A percentile compares a stretch with the other conserved stretches of the same genome.
phyloP scores from a whole-genome alignment of 2,888 invertebrate genomes.

The Troilus luridus region DNA sequence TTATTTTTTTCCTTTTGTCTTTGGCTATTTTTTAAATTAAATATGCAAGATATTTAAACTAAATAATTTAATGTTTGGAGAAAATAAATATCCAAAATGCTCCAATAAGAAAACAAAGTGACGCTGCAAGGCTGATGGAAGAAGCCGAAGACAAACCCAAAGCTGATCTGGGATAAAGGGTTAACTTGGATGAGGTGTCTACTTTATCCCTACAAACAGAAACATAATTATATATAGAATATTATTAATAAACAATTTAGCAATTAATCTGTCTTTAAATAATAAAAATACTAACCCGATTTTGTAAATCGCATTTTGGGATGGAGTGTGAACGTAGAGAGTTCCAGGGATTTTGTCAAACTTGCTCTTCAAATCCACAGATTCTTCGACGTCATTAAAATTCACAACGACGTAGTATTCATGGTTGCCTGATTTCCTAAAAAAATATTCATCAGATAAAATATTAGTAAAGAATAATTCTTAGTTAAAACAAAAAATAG shows the following conservation, averaged over 20 bases:
- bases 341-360: neutral
- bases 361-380: constrained; percentile 37
- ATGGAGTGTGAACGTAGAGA: constrained; percentile 21
- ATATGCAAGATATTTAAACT: neutral
- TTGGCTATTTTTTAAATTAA: neutral
- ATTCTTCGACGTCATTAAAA: constrained; percentile 58
- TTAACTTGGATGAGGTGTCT: neutral
- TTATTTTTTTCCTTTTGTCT: neutral
- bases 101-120: neutral
- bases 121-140: neutral
- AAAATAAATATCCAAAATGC: neutral
- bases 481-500: neutral
- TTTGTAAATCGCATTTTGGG: constrained; percentile 1
- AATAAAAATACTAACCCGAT: constrained; percentile 10
- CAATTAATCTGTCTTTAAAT: neutral
- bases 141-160: neutral
- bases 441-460: neutral
- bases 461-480: too few species aligned
- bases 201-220: neutral
- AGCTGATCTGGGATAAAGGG: neutral
- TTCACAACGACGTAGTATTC: constrained; percentile 58
- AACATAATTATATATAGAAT: neutral
- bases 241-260: neutral
- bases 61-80: neutral
- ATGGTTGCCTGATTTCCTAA: neutral